Evolutionary conservation across 2,888 invertebrate genomes (phyloP).

Genomic region (Rhaphigaster nebulosa): DNA sequence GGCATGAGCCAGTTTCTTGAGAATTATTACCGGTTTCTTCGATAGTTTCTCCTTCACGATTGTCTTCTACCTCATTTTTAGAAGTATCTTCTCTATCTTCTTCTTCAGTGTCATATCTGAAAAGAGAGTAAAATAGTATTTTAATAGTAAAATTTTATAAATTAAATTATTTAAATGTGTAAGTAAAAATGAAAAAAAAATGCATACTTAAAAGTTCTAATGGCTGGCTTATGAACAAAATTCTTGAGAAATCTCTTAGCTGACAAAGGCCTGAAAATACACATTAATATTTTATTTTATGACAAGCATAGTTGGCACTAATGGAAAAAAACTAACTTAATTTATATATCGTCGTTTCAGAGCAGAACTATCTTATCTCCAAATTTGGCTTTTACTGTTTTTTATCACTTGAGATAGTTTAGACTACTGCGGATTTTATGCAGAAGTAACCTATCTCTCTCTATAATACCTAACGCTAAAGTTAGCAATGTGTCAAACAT

Average conservation of each 20-base stretch:
- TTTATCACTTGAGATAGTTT: too few species aligned
- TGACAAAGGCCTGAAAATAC: background rate
- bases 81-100: background rate
- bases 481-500: too few species aligned
- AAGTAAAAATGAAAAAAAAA: background rate
- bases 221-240: slow-evolving; percentile 39
- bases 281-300: background rate
- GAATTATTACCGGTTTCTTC: background rate
- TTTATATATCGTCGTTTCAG: too few species aligned
- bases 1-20: background rate
- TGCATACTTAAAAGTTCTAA: background rate
- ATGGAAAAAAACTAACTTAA: too few species aligned
- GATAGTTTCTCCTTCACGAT: background rate
- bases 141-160: background rate
- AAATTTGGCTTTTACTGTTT: too few species aligned
- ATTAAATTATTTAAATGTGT: too few species aligned
- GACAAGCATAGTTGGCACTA: too few species aligned
- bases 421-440: too few species aligned
- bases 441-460: too few species aligned
- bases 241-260: slow-evolving; percentile 56
- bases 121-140: background rate
- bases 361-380: too few species aligned
- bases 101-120: slow-evolving; percentile 2
- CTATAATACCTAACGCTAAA: too few species aligned
- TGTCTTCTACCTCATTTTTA: slow-evolving; percentile 15